A percentile compares a stretch with the other conserved stretches of the same genome.
Evolutionary conservation across 2,113 vertebrate genomes (phyloP).

Genomic region (Esox niger): DNA sequence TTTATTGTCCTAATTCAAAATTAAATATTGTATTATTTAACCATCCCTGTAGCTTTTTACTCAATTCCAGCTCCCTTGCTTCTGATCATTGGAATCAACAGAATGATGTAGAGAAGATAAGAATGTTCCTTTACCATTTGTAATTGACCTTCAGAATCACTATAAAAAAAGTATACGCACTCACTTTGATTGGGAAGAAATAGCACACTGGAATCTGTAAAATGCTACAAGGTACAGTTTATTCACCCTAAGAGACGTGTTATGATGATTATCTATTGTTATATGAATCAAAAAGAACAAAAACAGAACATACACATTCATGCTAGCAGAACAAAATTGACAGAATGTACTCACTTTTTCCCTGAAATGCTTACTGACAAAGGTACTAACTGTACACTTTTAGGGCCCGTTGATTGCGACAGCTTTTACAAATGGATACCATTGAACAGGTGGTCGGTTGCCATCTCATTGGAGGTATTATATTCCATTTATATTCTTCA

Average conservation of each 20-base stretch:
- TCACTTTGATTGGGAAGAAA: constrained; percentile 15
- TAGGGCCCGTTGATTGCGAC: constrained; percentile 99
- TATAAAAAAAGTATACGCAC: constrained; percentile 18
- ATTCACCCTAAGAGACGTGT: not conserved
- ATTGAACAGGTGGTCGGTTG: constrained; percentile 96
- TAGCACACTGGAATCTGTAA: not conserved
- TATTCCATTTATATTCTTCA: constrained; percentile 66
- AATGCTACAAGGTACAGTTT: not conserved
- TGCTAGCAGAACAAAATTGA: constrained; percentile 79
- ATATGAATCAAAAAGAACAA: not conserved
- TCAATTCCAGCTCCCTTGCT: not conserved
- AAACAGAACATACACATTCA: constrained; percentile 72
- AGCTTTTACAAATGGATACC: constrained; percentile 99
- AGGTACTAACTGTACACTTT: constrained; percentile 95
- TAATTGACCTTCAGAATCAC: not conserved
- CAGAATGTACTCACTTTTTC: constrained; percentile 73
- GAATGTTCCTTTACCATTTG: not conserved
- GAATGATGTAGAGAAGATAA: too few relatives aligned
- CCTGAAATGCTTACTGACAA: constrained; percentile 87
- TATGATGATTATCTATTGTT: not conserved
- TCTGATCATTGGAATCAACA: too few relatives aligned
- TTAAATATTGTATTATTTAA: not conserved
- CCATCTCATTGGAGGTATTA: constrained; percentile 97
- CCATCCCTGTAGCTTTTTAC: constrained; percentile 3
- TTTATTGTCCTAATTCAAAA: too few relatives aligned